Evolutionary conservation across 2,888 invertebrate species (phyloP).

Genomic region (Cephonodes hylas): DNA sequence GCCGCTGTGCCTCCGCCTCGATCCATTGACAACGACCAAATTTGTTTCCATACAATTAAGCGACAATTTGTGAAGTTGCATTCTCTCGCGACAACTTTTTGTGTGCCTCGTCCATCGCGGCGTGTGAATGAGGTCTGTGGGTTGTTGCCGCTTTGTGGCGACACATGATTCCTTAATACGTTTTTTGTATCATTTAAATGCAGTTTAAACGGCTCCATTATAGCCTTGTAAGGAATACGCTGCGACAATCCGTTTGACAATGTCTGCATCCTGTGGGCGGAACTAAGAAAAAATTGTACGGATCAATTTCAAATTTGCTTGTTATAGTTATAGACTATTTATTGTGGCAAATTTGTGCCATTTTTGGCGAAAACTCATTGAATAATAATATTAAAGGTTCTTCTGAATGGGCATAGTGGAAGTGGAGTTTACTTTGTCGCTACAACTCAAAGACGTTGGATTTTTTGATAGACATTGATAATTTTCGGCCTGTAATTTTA

Average conservation of each 20-base stretch:
- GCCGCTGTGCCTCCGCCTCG: neutral
- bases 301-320: neutral
- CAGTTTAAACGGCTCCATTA: neutral
- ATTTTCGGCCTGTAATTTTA: too few relatives aligned
- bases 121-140: constrained; percentile 57
- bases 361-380: too few relatives aligned
- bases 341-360: neutral
- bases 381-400: too few relatives aligned
- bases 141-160: constrained; percentile 39
- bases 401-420: too few relatives aligned
- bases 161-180: neutral
- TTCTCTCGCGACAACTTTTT: constrained; percentile 41
- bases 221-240: neutral
- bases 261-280: neutral
- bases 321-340: neutral
- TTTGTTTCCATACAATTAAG: constrained; percentile 24
- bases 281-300: neutral
- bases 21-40: neutral
- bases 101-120: constrained; percentile 22
- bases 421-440: too few relatives aligned
- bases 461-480: too few relatives aligned
- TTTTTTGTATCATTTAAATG: constrained; percentile 1
- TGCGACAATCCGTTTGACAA: too few relatives aligned
- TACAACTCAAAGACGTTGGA: too few relatives aligned
- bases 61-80: constrained; percentile 24